Base-by-base conservation (phyloP, 2,888 invertebrate genomes). In the Zootermopsis nevadensis region DNA sequence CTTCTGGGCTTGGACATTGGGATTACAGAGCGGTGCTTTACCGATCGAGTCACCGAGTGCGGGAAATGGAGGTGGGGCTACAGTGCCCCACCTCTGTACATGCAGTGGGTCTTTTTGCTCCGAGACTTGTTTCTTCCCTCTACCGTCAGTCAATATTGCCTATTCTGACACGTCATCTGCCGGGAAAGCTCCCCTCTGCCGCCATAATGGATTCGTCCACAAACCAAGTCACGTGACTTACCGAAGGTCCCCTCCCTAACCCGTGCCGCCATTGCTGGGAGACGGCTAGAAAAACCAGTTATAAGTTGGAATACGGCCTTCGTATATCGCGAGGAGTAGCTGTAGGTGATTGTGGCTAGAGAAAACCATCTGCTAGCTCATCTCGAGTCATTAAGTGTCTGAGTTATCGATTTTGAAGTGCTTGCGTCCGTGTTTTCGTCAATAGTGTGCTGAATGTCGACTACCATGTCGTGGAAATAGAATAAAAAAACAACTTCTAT, bases 171-270 rank as follows among this genome's bases (percentile, higher is more conserved):
- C 79, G 79, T 79, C 79, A 79, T 79, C 42, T 35, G 55, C 48
- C 31, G 77, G 53, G 77, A 27, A 33, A 31, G 19, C 31, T 55
- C 66, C 79, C 79, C 66, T 10, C 66, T 33, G 35, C 66, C 38
- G 24, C 79, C 79, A 66, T 79, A 79, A 79, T 79, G 79, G 79
- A 79, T 79, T 79, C 79, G 79, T 66, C 79, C 79, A 79, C 79
- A 66, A 79, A 33, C 82, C n/a, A 35, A 60, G 82, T 82, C 82
- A 82, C 82, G 82, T 82, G 82, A 82, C 82, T 38, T 42, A 42
- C 80, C 30, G 30, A 67, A 27, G 82, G 74, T 74, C 82, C 81
- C 82, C 82, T 82, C 82, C 82, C 82, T 82, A 72, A 76, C 31
- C 30, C 55, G 30, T 19, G n/a, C 82, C 82, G 82, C 82, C 82